These are phyloP conservation scores for Lasiommata megera DNA, from an alignment of 2,888 invertebrate genomes.

Conservation along the genomic window DNA sequence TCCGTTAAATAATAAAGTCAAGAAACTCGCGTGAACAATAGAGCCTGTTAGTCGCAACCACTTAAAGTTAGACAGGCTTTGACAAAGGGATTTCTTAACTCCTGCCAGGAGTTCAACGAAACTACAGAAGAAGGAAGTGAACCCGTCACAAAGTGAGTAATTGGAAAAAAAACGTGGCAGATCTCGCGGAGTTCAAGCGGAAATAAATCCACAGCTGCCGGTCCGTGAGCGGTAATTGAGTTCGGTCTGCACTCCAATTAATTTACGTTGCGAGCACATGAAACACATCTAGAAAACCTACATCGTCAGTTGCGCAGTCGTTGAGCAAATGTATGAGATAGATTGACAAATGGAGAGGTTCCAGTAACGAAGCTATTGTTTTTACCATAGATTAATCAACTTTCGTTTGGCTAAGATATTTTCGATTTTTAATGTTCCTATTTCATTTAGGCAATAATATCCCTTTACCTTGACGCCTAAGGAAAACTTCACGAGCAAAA, in stretches of 20 bases:
- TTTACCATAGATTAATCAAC: no score
- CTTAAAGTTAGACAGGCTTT: constrained; percentile 20
- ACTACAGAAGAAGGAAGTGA: constrained; percentile 33
- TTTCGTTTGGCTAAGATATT: no score
- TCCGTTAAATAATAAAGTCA: neutral
- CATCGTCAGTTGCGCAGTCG: constrained; percentile 24
- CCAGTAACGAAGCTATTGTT: no score
- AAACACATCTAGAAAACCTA: constrained; percentile 29
- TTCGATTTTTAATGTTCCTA: no score
- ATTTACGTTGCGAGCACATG: constrained; percentile 36
- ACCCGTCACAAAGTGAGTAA: constrained; percentile 42
- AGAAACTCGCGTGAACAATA: constrained; percentile 10
- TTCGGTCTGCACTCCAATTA: constrained; percentile 47
- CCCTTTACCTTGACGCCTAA: no score
- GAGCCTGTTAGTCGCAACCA: constrained; percentile 17
- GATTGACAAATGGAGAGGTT: constrained; percentile 1
- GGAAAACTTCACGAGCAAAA: no score
- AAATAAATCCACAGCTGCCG: constrained; percentile 49
- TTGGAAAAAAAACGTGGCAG: constrained; percentile 50
- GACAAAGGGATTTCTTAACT: constrained; percentile 16
- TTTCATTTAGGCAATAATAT: no score
- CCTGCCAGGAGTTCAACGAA: constrained; percentile 20
- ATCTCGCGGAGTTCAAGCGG: constrained; percentile 46
- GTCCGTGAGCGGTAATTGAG: constrained; percentile 43
- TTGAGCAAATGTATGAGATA: constrained; percentile 8